phyloP scores from a whole-genome alignment of 2,797 vertebrate genomes.

The Nothura maculosa region DNA sequence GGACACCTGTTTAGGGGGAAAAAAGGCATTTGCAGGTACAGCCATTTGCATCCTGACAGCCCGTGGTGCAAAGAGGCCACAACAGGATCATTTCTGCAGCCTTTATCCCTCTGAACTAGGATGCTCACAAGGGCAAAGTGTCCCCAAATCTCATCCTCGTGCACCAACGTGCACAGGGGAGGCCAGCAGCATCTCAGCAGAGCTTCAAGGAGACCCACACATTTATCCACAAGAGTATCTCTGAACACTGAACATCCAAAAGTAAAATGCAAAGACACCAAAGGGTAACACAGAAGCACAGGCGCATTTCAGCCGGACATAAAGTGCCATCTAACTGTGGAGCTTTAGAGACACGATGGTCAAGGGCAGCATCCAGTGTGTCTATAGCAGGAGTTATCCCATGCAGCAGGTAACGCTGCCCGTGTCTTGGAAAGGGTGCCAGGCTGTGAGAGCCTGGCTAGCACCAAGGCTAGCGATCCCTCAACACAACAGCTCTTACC shows the following conservation, averaged over 20 bases:
- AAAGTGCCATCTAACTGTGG: slow-evolving; percentile 5
- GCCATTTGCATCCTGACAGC: not conserved
- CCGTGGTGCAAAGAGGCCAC: not conserved
- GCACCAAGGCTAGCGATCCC: not conserved
- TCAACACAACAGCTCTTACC: not conserved
- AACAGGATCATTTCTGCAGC: not conserved
- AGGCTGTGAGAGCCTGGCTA: not conserved
- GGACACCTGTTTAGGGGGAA: not conserved
- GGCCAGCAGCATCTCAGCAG: not conserved
- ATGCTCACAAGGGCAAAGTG: not conserved
- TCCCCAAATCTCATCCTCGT: not conserved
- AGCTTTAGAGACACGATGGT: not conserved
- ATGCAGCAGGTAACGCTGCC: slow-evolving; percentile 17
- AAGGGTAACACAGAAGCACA: not conserved
- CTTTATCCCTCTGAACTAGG: not conserved
- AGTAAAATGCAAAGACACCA: not conserved
- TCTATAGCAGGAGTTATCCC: not conserved
- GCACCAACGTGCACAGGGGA: not conserved
- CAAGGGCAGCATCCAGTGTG: not conserved
- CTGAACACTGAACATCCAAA: not conserved
- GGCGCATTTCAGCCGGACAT: not conserved
- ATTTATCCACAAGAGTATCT: slow-evolving; percentile 18
- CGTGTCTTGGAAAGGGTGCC: not conserved
- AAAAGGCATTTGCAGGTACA: not conserved
- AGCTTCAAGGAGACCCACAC: not conserved